phyloP scores from a whole-genome alignment of 92 coral and sea anemone genomes.

The Palythoa grandis region DNA sequence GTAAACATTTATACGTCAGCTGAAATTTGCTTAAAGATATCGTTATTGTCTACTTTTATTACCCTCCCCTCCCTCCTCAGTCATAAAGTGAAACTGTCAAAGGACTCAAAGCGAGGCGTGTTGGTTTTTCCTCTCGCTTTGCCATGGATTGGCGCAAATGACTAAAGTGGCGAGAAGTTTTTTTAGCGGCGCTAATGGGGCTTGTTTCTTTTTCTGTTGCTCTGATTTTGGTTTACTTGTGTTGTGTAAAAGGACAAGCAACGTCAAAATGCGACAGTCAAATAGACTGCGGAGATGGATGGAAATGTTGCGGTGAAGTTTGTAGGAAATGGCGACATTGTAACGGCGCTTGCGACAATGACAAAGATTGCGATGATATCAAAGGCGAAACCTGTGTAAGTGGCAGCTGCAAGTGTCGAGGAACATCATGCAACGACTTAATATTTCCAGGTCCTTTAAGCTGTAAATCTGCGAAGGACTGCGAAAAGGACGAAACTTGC shows the following conservation, averaged over 20 bases:
- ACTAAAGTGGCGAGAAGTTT: not conserved
- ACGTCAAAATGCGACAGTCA: not conserved
- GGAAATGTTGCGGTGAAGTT: constrained; percentile 26
- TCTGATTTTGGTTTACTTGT: constrained; percentile 11
- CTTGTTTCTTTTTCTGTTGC: not conserved
- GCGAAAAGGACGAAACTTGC: constrained; percentile 25
- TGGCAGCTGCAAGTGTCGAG: not conserved
- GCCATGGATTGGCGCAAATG: not conserved
- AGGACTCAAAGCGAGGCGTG: constrained; percentile 1
- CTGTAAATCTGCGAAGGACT: constrained; percentile 15
- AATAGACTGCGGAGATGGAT: not conserved
- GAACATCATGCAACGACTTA: constrained; percentile 17
- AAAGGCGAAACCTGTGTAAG: constrained; percentile 30
- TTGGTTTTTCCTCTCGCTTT: not conserved
- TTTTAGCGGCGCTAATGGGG: not conserved
- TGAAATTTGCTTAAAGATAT: too few species aligned
- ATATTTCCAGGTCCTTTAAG: constrained; percentile 14
- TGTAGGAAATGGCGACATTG: constrained; percentile 41
- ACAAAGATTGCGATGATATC: constrained; percentile 24
- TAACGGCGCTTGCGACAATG: not conserved
- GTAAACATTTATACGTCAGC: too few species aligned
- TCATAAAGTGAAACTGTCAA: not conserved
- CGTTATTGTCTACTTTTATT: not conserved
- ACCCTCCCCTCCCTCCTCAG: constrained; percentile 5
- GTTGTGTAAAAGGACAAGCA: constrained; percentile 26